Evolutionary conservation across 2,113 vertebrate species (phyloP).

Genomic region (Acrocephalus kingi): DNA sequence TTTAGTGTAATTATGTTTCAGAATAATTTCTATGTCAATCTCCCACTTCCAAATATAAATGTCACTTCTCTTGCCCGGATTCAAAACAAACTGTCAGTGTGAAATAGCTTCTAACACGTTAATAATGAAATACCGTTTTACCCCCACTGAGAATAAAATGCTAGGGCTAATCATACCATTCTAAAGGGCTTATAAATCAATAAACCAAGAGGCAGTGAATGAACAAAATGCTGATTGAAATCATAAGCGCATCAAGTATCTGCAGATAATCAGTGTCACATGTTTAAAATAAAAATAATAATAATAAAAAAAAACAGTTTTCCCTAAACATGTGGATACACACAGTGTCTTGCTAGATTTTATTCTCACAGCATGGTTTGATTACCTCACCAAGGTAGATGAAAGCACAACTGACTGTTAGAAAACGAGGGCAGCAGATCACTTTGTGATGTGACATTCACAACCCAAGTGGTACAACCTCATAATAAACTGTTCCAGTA

Average conservation of each 20-base stretch:
- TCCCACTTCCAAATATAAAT: slow-evolving; percentile 42
- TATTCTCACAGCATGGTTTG: neutral
- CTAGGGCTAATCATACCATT: slow-evolving; percentile 51
- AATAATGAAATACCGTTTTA: slow-evolving; percentile 64
- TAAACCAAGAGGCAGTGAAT: slow-evolving; percentile 55
- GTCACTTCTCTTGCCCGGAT: slow-evolving; percentile 46
- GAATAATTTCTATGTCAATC: slow-evolving; percentile 50
- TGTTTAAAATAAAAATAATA: neutral
- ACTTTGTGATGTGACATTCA: neutral
- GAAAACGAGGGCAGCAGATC: neutral
- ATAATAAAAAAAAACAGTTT: neutral
- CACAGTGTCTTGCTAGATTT: neutral
- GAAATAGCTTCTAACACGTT: slow-evolving; percentile 58
- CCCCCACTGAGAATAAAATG: slow-evolving; percentile 64
- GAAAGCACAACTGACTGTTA: neutral
- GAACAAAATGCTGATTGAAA: slow-evolving; percentile 64
- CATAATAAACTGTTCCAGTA: neutral
- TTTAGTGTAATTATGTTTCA: slow-evolving; percentile 40
- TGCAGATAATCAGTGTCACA: slow-evolving; percentile 53
- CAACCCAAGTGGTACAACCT: neutral
- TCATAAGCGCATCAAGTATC: slow-evolving; percentile 56
- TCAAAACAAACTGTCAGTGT: slow-evolving; percentile 65
- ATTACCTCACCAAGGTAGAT: neutral
- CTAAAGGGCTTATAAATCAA: slow-evolving; percentile 71
- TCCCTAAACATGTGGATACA: neutral